phyloP scores from a whole-genome alignment of 2,797 vertebrate species.

The Thalassophryne amazonica region DNA sequence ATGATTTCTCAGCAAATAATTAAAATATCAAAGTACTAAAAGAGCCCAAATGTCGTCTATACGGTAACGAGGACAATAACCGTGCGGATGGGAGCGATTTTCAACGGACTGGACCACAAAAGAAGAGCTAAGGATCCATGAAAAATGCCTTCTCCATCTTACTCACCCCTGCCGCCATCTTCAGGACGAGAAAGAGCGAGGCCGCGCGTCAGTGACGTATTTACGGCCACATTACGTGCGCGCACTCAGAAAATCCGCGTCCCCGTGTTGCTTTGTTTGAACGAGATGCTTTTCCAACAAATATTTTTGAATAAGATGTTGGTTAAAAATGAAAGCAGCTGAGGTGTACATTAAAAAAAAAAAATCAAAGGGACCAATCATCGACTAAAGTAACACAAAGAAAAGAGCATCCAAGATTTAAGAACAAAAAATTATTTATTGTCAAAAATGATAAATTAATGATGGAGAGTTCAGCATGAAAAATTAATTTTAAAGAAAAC shows the following conservation, averaged over 20 bases:
- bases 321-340: no score
- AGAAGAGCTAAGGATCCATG: neutral
- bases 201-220: constrained; percentile 67
- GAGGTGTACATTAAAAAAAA: no score
- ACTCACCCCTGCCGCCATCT: constrained; percentile 97
- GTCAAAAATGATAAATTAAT: constrained; percentile 21
- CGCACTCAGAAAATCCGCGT: constrained; percentile 37
- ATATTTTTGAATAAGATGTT: no score
- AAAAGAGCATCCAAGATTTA: neutral
- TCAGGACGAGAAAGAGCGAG: constrained; percentile 89
- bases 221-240: constrained; percentile 50
- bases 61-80: accelerated
- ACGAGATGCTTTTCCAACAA: neutral
- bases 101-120: constrained; percentile 45
- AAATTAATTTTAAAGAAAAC: neutral
- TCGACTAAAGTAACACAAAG: neutral
- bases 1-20: constrained; percentile 34
- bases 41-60: accelerated
- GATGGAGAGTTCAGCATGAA: neutral
- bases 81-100: constrained; percentile 66
- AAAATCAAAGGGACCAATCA: no score
- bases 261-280: neutral
- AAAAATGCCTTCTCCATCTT: constrained; percentile 61
- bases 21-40: accelerated
- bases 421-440: constrained; percentile 56